Evolutionary conservation across 2,888 invertebrate genomes (phyloP), one percentile per base, ranked within the genome.

Genomic region (Buathra laborator): DNA sequence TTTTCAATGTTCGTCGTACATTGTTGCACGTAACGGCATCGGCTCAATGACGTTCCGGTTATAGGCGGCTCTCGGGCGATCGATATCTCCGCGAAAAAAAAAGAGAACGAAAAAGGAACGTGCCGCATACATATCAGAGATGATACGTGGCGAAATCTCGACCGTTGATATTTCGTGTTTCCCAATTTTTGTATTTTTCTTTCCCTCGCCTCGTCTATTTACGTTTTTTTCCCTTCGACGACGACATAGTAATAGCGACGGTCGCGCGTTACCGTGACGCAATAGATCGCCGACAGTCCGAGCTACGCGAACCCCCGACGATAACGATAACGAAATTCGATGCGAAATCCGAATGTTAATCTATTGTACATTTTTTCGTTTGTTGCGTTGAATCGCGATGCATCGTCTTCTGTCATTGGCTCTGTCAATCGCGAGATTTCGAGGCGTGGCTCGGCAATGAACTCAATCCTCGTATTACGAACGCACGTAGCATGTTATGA

Each of bases 241-340:
- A 19, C 48, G 59, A 67, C 67, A 43, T 24, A n/a, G 66, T 19
- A 48, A 77, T 9, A n/a, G 5, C 5, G 14, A 78, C 16, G 67
- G 78, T 78, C 74, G 53, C 68, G 51, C 62, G 72, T 78, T 74
- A 48, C 46, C 51, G 12, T 72, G 78, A 83, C 68, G 83, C 62
- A 83, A 68, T 68, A 68, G 44, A 64, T 14, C 29, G 66, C 29
- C n/a, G 10, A 24, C 44, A n/a, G 10, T 46, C 37, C 37, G 51
- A 37, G 48, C 43, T 12, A 43, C 43, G 19, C 14, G 56, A 9
- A 12, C 5, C 3, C 16, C 3, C 29, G 37, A 29, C 32, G 48
- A 64, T 74, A 62, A 37, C 19, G 51, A 64, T 64, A 37, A 51
- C 12, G 48, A 51, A 48, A 32, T 62, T 76, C 48, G 53, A 32